Conservation (phyloP, 2,888 invertebrate genomes). For the Cosmia trapezina region DNA sequence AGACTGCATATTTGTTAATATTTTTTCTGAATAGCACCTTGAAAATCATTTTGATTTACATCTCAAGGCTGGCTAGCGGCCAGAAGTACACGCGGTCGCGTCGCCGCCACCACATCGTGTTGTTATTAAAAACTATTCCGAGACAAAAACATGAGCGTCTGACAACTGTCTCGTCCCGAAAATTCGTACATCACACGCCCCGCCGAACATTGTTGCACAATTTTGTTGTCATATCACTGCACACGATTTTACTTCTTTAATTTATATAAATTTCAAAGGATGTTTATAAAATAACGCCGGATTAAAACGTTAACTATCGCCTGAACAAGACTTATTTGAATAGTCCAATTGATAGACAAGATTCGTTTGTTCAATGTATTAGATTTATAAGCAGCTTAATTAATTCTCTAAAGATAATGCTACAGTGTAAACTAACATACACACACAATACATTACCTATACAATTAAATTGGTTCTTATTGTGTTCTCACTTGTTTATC, state of each 20-base stretch:
- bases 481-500: not conserved
- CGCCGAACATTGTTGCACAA: slow-evolving; percentile 42
- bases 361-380: slow-evolving; percentile 11
- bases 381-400: slow-evolving; percentile 2
- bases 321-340: slow-evolving; percentile 13
- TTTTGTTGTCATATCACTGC: slow-evolving; percentile 33
- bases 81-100: slow-evolving; percentile 69
- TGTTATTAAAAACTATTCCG: slow-evolving; percentile 68
- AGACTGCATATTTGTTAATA: slow-evolving; percentile 13
- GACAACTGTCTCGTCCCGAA: slow-evolving; percentile 69
- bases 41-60: slow-evolving; percentile 62
- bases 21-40: slow-evolving; percentile 59
- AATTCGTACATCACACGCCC: slow-evolving; percentile 50
- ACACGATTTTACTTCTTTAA: slow-evolving; percentile 22
- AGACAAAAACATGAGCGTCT: slow-evolving; percentile 73
- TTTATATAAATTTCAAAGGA: slow-evolving; percentile 13
- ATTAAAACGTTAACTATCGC: slow-evolving; percentile 16
- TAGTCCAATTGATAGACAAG: not conserved
- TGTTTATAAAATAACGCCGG: slow-evolving; percentile 25
- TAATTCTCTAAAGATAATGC: slow-evolving; percentile 4
- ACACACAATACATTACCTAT: slow-evolving; percentile 1
- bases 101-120: slow-evolving; percentile 69
- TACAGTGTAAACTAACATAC: slow-evolving; percentile 11
- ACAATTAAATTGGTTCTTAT: slow-evolving; percentile 4
- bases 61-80: slow-evolving; percentile 72